A percentile compares a stretch with the other conserved stretches of the same genome.
phyloP scores from a whole-genome alignment of 35 echinoderm and acorn worm species.

The Apostichopus californicus region DNA sequence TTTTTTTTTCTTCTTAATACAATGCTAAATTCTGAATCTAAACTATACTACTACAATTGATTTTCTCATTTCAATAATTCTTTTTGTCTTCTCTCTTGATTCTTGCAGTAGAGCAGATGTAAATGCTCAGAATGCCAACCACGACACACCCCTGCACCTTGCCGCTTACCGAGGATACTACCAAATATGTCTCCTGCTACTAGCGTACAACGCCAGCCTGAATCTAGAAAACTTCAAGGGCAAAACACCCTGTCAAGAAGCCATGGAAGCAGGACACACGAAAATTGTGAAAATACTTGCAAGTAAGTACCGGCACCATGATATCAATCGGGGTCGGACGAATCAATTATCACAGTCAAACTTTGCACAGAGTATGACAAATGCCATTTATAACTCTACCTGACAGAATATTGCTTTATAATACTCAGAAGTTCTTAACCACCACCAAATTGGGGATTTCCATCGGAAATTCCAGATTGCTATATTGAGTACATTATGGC shows the following conservation, averaged over 20 bases:
- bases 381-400: too few species aligned
- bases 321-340: too few species aligned
- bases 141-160: slow-evolving; percentile 70
- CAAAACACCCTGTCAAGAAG: slow-evolving; percentile 69
- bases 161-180: slow-evolving; percentile 66
- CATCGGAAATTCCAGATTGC: neutral
- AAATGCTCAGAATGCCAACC: slow-evolving; percentile 63
- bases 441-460: neutral
- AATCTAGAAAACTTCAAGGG: slow-evolving; percentile 61
- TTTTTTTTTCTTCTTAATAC: too few species aligned
- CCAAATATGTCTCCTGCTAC: slow-evolving; percentile 53
- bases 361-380: too few species aligned
- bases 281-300: slow-evolving; percentile 45
- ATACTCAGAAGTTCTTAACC: too few species aligned
- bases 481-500: neutral
- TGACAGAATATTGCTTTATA: too few species aligned
- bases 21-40: too few species aligned
- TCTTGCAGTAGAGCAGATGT: slow-evolving; percentile 41
- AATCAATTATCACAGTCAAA: too few species aligned
- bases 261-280: slow-evolving; percentile 54
- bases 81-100: too few species aligned
- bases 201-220: slow-evolving; percentile 49
- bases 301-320: neutral
- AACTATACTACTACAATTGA: too few species aligned
- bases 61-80: too few species aligned